phyloP scores from a whole-genome alignment of 1,140 invertebrate species.

The Chrysomallon squamiferum region DNA sequence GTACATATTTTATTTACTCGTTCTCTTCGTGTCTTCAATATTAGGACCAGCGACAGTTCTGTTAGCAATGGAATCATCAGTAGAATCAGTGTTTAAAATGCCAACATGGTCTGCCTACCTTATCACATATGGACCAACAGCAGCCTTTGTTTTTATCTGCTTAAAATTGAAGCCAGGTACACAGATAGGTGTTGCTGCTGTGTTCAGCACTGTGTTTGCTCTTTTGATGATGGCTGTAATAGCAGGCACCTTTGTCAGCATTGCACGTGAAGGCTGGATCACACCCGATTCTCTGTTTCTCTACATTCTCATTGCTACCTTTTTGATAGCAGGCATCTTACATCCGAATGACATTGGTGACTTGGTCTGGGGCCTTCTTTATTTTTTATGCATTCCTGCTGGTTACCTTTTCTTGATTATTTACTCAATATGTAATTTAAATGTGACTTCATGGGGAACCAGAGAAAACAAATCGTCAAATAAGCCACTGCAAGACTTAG shows the following conservation, averaged over 20 bases:
- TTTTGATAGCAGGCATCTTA: conserved; percentile 40
- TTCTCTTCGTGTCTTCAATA: conserved; percentile 68
- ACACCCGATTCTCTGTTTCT: conserved; percentile 39
- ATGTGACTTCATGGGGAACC: conserved; percentile 52
- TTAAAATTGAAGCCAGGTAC: conserved; percentile 70
- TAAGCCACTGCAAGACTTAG: conserved; percentile 12
- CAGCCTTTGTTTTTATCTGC: conserved; percentile 80
- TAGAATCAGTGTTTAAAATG: conserved; percentile 73
- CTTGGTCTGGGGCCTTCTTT: conserved; percentile 43
- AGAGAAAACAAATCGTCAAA: conserved; percentile 27
- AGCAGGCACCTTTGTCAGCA: conserved; percentile 42
- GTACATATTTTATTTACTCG: conserved; percentile 65
- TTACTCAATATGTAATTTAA: conserved; percentile 51
- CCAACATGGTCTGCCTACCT: conserved; percentile 43
- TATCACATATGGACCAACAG: conserved; percentile 46
- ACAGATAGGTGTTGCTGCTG: conserved; percentile 60
- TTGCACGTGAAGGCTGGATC: conserved; percentile 34
- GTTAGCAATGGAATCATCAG: conserved; percentile 92
- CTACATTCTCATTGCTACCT: conserved; percentile 29
- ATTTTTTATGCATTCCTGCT: conserved; percentile 50
- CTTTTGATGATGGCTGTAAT: conserved; percentile 51
- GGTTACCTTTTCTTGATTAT: conserved; percentile 51
- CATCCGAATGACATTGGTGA: conserved; percentile 50
- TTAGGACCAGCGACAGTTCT: conserved; percentile 81
- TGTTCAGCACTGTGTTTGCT: conserved; percentile 57